These are phyloP conservation scores for Myoxocephalus aenaeus DNA, from an alignment of 2,797 vertebrate genomes.

Conservation along the genomic window DNA sequence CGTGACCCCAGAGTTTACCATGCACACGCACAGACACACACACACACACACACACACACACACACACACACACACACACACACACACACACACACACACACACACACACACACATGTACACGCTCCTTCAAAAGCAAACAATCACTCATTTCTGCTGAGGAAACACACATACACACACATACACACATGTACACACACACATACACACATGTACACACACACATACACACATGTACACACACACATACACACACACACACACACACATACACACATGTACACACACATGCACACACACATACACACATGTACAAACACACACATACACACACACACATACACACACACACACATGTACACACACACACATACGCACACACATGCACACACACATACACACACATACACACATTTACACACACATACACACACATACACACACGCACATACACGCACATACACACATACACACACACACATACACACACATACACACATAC, in stretches of 20 bases:
- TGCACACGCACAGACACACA: conserved; percentile 24
- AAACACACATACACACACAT: conserved; percentile 18
- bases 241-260: too few species aligned
- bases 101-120: conserved; percentile 17
- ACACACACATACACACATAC: too few species aligned
- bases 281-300: conserved; percentile 4
- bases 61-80: conserved; percentile 17
- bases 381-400: not conserved
- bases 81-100: not conserved
- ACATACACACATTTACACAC: too few species aligned
- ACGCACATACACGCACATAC: too few species aligned
- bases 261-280: too few species aligned
- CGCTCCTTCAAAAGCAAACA: conserved; percentile 39
- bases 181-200: not conserved
- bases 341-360: not conserved
- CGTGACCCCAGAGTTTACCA: conserved; percentile 52
- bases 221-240: too few species aligned
- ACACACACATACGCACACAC: too few species aligned
- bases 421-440: too few species aligned
- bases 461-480: too few species aligned
- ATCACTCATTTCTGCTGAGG: conserved; percentile 33
- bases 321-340: conserved; percentile 6
- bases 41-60: conserved; percentile 10
- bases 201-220: conserved; percentile 12
- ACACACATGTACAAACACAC: not conserved